Evolutionary conservation across 2,888 invertebrate genomes (phyloP).

Genomic region (Ernsta delagoae): DNA sequence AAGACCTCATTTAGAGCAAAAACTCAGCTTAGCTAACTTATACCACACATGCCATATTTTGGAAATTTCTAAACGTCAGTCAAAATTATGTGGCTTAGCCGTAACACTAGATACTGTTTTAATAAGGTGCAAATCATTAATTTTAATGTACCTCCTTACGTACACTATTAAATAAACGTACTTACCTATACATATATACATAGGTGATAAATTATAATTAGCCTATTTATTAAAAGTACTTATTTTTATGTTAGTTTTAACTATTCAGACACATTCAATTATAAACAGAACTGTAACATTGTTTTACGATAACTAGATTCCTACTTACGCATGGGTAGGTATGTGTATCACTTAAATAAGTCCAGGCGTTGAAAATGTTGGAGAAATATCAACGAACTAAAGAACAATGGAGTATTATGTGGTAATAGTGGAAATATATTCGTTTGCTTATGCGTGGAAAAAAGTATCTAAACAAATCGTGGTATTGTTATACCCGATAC

Average conservation of each 20-base stretch:
- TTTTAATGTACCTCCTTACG: too few relatives aligned
- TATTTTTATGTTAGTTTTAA: neutral
- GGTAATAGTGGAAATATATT: conserved; percentile 84
- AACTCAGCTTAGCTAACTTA: too few relatives aligned
- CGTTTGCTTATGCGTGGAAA: conserved; percentile 77
- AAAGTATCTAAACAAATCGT: conserved; percentile 83
- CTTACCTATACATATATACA: too few relatives aligned
- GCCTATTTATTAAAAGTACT: too few relatives aligned
- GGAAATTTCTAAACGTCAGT: too few relatives aligned
- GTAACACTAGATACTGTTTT: too few relatives aligned
- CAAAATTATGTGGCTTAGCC: too few relatives aligned
- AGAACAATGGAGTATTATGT: conserved; percentile 84
- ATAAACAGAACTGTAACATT: conserved; percentile 61
- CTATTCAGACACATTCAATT: conserved; percentile 55
- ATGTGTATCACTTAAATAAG: conserved; percentile 75
- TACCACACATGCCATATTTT: too few relatives aligned
- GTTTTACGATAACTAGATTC: conserved; percentile 54
- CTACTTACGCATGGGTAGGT: conserved; percentile 69
- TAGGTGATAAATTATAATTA: too few relatives aligned
- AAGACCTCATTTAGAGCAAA: too few relatives aligned
- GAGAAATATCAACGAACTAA: conserved; percentile 78
- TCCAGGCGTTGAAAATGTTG: conserved; percentile 74
- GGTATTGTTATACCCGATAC: conserved; percentile 75
- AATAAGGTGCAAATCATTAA: too few relatives aligned
- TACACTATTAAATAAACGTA: too few relatives aligned